Percentiles rank a stretch among this genome's conserved stretches.
Evolutionary conservation across 2,797 vertebrate species (phyloP).

Genomic region (Vultur gryphus): DNA sequence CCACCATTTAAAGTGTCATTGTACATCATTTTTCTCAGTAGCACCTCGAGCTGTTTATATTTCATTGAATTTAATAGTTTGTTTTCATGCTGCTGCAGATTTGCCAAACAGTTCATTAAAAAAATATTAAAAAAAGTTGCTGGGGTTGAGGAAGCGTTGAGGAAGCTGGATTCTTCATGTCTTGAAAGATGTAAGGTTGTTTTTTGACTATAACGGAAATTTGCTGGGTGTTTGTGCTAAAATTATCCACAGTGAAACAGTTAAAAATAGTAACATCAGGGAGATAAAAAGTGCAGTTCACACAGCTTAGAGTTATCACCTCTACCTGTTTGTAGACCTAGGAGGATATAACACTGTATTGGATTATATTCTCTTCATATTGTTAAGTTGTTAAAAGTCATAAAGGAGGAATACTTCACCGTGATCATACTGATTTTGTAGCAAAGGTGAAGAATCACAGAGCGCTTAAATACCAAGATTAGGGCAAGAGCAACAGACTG

Average conservation of each 20-base stretch:
- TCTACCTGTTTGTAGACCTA: background rate
- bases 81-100: background rate
- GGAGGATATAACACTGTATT: background rate
- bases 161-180: background rate
- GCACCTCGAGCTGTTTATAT: background rate
- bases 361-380: background rate
- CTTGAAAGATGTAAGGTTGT: background rate
- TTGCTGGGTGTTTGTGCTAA: background rate
- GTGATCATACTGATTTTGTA: background rate
- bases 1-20: background rate
- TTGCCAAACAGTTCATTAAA: background rate
- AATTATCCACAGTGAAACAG: background rate
- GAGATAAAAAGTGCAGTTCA: background rate
- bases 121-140: background rate
- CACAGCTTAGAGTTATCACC: background rate
- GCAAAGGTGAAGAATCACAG: background rate
- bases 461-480: background rate
- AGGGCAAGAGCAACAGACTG: background rate
- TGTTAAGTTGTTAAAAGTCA: background rate
- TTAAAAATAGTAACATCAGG: background rate
- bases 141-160: background rate
- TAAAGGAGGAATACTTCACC: background rate
- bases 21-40: background rate
- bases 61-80: background rate
- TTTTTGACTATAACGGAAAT: background rate